These are phyloP conservation scores for Itoplectis maculator DNA, from an alignment of 2,888 invertebrate species.

Conservation along the genomic window DNA sequence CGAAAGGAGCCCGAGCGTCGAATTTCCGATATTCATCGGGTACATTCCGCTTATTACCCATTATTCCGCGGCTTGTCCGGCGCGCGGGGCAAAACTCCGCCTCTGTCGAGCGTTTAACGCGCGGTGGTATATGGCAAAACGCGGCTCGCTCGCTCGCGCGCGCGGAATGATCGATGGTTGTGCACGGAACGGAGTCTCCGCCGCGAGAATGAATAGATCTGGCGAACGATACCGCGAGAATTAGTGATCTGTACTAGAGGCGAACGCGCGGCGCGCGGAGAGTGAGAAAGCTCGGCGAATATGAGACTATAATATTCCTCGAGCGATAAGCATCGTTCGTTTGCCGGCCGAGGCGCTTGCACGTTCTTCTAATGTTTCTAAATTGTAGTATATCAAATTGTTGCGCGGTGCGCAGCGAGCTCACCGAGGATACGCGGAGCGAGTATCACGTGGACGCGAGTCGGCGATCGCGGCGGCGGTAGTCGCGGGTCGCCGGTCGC, in stretches of 20 bases:
- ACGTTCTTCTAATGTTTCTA: slow-evolving; percentile 64
- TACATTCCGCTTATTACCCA: background rate
- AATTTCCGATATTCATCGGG: background rate
- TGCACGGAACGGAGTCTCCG: slow-evolving; percentile 56
- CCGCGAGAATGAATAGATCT: slow-evolving; percentile 58
- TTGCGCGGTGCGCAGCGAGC: slow-evolving; percentile 21
- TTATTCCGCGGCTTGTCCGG: slow-evolving; percentile 28
- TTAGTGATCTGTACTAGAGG: slow-evolving; percentile 57
- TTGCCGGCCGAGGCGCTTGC: slow-evolving; percentile 46
- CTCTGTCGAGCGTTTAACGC: slow-evolving; percentile 47
- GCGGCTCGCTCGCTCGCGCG: background rate
- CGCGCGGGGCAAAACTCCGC: slow-evolving; percentile 25
- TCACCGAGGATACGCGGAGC: background rate
- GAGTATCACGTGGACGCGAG: slow-evolving; percentile 28
- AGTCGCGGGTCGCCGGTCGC: no score
- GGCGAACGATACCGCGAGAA: slow-evolving; percentile 57
- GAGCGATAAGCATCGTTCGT: slow-evolving; percentile 63
- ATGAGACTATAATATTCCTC: slow-evolving; percentile 55
- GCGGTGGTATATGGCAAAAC: slow-evolving; percentile 49
- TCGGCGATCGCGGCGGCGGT: no score
- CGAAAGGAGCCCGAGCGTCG: background rate
- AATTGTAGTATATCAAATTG: slow-evolving; percentile 59
- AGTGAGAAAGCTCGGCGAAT: slow-evolving; percentile 59
- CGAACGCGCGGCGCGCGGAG: background rate
- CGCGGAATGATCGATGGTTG: slow-evolving; percentile 62